A percentile compares a stretch with the other conserved stretches of the same genome.
phyloP scores from a whole-genome alignment of 2,113 vertebrate genomes.

The Proteles cristata region DNA sequence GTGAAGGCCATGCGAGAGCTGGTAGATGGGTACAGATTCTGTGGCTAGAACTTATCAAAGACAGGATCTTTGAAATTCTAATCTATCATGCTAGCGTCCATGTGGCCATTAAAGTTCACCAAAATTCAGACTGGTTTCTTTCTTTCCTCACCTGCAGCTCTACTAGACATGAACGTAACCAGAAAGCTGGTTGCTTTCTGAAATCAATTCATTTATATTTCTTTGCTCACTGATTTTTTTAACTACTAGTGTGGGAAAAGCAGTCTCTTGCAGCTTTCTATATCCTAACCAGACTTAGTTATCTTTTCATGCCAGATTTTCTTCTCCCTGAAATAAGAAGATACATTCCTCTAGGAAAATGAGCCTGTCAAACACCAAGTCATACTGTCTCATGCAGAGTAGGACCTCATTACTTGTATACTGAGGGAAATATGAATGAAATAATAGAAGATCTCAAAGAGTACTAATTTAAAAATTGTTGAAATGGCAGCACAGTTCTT shows the following conservation, averaged over 20 bases:
- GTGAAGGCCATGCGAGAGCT: not conserved
- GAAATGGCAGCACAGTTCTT: not conserved
- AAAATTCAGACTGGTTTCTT: not conserved
- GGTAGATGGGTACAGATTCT: not conserved
- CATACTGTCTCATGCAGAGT: not conserved
- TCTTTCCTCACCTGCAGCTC: not conserved
- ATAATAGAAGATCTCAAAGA: not conserved
- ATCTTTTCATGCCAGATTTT: constrained; percentile 6
- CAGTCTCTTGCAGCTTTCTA: not conserved
- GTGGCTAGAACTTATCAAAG: not conserved
- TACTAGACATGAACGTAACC: not conserved
- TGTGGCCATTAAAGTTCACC: not conserved
- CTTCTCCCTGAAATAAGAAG: constrained; percentile 7
- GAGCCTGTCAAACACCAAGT: not conserved
- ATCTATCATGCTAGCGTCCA: not conserved
- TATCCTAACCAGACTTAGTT: not conserved
- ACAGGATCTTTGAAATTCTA: not conserved
- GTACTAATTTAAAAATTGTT: not conserved
- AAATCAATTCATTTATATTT: not conserved
- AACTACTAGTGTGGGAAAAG: not conserved
- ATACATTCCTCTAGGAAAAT: not conserved
- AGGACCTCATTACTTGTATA: not conserved
- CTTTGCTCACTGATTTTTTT: not conserved
- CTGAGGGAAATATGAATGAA: not conserved
- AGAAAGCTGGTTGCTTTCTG: not conserved